Percentiles rank a stretch among this genome's conserved stretches.
Conservation (phyloP, 1,140 invertebrate genomes). For the Macrotrachela quadricornifera region DNA sequence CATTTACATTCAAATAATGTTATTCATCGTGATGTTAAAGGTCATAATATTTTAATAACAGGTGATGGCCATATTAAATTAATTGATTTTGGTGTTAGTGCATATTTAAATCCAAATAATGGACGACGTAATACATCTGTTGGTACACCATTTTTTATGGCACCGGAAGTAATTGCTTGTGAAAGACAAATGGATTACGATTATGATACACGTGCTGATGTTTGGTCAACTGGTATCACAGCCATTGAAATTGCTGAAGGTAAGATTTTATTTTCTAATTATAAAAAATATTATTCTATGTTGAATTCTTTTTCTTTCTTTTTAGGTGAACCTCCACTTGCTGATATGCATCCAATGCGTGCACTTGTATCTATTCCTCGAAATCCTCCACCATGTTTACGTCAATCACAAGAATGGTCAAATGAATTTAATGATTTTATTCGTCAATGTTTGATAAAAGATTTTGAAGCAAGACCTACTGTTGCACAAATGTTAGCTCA, state of each 20-base stretch:
- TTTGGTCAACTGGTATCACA: slow-evolving; percentile 67
- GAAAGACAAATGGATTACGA: slow-evolving; percentile 56
- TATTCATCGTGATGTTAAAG: slow-evolving; percentile 63
- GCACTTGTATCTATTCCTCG: slow-evolving; percentile 53
- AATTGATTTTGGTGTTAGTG: slow-evolving; percentile 52
- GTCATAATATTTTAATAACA: slow-evolving; percentile 58
- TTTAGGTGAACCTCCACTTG: slow-evolving; percentile 50
- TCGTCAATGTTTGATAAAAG: slow-evolving; percentile 53
- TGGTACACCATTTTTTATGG: slow-evolving; percentile 32
- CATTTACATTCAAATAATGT: slow-evolving; percentile 56
- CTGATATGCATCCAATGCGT: slow-evolving; percentile 61
- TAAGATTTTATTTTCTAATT: no score
- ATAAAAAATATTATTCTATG: no score
- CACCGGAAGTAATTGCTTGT: slow-evolving; percentile 32
- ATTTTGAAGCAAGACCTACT: slow-evolving; percentile 64
- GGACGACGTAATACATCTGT: slow-evolving; percentile 39
- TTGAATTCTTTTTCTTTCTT: no score
- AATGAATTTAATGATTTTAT: slow-evolving; percentile 21
- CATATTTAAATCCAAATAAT: slow-evolving; percentile 45
- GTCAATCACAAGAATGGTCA: slow-evolving; percentile 18
- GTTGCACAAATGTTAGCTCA: slow-evolving; percentile 61
- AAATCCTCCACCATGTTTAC: slow-evolving; percentile 14
- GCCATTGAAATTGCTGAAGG: slow-evolving; percentile 65
- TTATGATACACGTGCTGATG: slow-evolving; percentile 56
- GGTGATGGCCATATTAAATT: slow-evolving; percentile 50